phyloP scores from a whole-genome alignment of 2,797 vertebrate genomes.

The Myotis vivesi region DNA sequence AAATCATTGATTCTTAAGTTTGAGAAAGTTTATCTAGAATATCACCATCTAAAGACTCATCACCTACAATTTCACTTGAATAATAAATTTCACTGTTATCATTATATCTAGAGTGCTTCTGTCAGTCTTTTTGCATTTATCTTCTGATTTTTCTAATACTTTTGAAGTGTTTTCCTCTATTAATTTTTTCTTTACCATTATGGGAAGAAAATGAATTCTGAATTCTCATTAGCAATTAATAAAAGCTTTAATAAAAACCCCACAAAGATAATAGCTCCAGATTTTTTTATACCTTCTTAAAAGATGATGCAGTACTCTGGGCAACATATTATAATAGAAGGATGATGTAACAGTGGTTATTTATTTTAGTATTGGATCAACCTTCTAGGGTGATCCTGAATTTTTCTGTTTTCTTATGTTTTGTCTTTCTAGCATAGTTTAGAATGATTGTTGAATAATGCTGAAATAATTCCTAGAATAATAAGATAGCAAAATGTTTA shows the following conservation, averaged over 20 bases:
- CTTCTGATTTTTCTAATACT: not conserved
- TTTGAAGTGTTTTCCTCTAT: not conserved
- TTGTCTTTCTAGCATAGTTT: not conserved
- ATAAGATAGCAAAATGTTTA: not conserved
- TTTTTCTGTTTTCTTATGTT: conserved; percentile 24
- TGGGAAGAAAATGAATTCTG: not conserved
- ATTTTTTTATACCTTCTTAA: not conserved
- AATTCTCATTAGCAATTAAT: conserved; percentile 10
- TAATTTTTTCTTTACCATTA: conserved; percentile 24
- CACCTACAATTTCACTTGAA: not conserved
- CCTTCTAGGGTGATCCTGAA: not conserved
- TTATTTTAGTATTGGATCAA: not conserved
- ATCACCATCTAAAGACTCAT: not conserved
- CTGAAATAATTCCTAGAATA: not conserved
- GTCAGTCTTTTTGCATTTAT: not conserved
- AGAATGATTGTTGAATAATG: not conserved
- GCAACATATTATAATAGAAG: not conserved
- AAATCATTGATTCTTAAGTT: not conserved
- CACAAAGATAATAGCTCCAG: not conserved
- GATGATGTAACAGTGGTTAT: not conserved
- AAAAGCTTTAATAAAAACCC: not conserved
- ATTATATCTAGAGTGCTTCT: not conserved
- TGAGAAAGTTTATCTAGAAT: not conserved
- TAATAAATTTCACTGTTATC: not conserved
- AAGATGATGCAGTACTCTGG: not conserved